Conservation (phyloP, 1,140 invertebrate genomes). For the Arctopsyche grandis region DNA sequence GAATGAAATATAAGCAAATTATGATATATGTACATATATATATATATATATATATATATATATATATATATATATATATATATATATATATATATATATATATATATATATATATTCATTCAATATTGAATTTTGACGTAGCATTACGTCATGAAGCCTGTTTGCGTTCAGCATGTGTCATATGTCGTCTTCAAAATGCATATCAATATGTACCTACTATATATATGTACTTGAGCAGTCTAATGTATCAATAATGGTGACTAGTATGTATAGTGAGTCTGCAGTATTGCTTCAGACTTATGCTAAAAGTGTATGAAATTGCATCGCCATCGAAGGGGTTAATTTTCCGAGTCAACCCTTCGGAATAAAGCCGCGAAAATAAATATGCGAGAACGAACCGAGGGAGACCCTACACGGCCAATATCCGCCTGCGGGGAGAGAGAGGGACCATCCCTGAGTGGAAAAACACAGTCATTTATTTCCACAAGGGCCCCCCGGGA, state of each 20-base stretch:
- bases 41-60: slow-evolving; percentile 31
- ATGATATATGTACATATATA: slow-evolving; percentile 28
- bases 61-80: slow-evolving; percentile 36
- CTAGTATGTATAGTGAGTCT: too few relatives aligned
- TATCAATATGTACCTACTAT: too few relatives aligned
- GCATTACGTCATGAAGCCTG: too few relatives aligned
- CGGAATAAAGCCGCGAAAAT: slow-evolving; percentile 10
- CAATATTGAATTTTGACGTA: too few relatives aligned
- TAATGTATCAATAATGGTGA: too few relatives aligned
- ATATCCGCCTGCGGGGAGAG: slow-evolving; percentile 38
- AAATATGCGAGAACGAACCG: slow-evolving; percentile 44
- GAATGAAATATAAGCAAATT: too few relatives aligned
- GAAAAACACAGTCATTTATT: slow-evolving; percentile 55
- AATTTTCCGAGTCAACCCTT: too few relatives aligned
- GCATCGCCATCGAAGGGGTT: neutral
- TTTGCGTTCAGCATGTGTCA: too few relatives aligned
- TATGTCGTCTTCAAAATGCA: too few relatives aligned
- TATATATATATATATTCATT: neutral
- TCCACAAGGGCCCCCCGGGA: slow-evolving; percentile 43
- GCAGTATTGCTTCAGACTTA: neutral
- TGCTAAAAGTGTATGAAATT: too few relatives aligned
- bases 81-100: slow-evolving; percentile 1
- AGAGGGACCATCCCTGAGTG: slow-evolving; percentile 44
- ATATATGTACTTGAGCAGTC: slow-evolving; percentile 1
- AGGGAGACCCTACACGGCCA: slow-evolving; percentile 29